Conservation (phyloP, 2,113 vertebrate species). For the Ornithorhynchus anatinus region DNA sequence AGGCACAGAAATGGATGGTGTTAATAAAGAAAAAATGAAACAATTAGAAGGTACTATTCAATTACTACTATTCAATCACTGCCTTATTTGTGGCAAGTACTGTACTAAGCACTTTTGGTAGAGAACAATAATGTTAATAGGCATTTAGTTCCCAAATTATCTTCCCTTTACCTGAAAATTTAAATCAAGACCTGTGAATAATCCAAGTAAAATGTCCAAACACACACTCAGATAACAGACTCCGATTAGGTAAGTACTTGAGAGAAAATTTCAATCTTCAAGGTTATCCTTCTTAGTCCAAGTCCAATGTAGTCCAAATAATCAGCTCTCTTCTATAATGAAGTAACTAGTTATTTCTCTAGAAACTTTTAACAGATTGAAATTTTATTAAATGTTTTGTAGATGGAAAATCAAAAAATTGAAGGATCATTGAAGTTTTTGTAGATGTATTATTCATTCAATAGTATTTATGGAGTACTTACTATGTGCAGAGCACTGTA, state of each 20-base stretch:
- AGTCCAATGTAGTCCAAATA: no score
- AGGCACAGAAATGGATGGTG: slow-evolving; percentile 22
- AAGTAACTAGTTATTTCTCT: background rate
- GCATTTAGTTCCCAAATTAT: background rate
- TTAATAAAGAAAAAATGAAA: slow-evolving; percentile 63
- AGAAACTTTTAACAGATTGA: background rate
- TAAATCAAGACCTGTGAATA: no score
- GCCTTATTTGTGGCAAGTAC: fast-evolving
- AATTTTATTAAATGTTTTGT: background rate
- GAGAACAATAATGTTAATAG: background rate
- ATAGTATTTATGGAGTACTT: no score
- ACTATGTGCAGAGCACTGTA: no score
- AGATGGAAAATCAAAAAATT: background rate
- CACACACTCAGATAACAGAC: background rate
- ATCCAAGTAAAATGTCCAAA: background rate
- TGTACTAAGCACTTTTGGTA: background rate
- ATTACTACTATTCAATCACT: background rate
- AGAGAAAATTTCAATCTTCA: no score
- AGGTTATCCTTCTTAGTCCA: no score
- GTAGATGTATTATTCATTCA: no score
- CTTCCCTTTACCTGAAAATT: no score
- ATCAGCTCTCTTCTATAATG: no score
- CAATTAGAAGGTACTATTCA: slow-evolving; percentile 79
- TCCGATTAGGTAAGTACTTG: background rate
- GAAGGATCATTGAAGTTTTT: background rate